phyloP scores from a whole-genome alignment of 2,113 vertebrate species.

The Delphinus delphis region DNA sequence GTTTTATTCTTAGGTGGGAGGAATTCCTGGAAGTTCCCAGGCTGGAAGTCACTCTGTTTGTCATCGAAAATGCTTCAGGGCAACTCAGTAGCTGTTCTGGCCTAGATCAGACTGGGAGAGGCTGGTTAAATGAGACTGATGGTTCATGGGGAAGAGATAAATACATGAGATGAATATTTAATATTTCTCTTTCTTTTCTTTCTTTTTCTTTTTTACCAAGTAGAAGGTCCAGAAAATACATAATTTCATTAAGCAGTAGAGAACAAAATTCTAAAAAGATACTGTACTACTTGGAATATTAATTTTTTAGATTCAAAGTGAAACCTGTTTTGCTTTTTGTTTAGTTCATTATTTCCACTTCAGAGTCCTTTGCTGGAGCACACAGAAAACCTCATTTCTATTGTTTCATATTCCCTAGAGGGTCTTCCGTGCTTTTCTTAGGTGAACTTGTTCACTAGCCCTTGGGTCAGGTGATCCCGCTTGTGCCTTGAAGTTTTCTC shows the following conservation, averaged over 20 bases:
- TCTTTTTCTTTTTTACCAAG: not conserved
- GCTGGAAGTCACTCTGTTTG: not conserved
- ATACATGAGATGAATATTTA: not conserved
- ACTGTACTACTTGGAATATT: not conserved
- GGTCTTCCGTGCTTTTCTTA: not conserved
- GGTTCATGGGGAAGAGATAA: not conserved
- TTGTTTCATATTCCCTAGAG: slow-evolving; percentile 50
- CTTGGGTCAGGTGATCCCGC: not conserved
- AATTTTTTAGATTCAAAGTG: slow-evolving; percentile 19
- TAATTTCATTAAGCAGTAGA: not conserved
- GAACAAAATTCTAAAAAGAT: not conserved
- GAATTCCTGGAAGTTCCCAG: slow-evolving; percentile 47
- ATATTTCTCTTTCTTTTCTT: not conserved
- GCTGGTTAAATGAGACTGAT: not conserved
- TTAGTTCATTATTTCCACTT: slow-evolving; percentile 52
- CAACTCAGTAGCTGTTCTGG: not conserved
- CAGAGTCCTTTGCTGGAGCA: slow-evolving; percentile 37
- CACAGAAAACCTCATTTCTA: not conserved
- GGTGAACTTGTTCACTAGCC: not conserved
- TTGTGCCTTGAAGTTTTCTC: slow-evolving; percentile 35
- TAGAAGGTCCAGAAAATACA: not conserved
- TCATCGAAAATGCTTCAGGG: not conserved
- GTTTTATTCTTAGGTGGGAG: slow-evolving; percentile 35
- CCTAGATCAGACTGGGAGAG: not conserved
- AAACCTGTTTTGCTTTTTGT: slow-evolving; percentile 32